A percentile compares a stretch with the other conserved stretches of the same genome.
These are phyloP conservation scores for Choloepus didactylus DNA, from an alignment of 2,797 vertebrate species.

Conservation along the genomic window DNA sequence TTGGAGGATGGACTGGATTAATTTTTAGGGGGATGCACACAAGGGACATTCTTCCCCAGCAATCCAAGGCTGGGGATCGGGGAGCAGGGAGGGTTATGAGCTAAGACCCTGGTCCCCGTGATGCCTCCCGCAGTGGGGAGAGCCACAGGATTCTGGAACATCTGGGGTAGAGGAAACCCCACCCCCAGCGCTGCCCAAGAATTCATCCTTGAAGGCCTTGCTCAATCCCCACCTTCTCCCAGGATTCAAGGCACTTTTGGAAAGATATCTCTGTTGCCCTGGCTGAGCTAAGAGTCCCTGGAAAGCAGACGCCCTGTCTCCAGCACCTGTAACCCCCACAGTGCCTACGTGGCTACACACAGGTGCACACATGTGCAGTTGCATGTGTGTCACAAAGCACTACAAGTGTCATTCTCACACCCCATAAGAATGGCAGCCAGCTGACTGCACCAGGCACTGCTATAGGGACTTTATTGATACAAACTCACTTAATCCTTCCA, in stretches of 20 bases:
- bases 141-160: not conserved
- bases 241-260: not conserved
- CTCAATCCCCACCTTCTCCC: conserved; percentile 57
- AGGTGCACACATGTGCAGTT: fast-evolving
- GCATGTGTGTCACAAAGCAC: not conserved
- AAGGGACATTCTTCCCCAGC: not conserved
- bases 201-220: conserved; percentile 60
- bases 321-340: not conserved
- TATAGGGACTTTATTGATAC: not conserved
- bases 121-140: not conserved
- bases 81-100: not conserved
- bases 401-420: fast-evolving
- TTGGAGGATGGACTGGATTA: not conserved
- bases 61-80: not conserved
- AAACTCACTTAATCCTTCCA: not conserved
- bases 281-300: not conserved
- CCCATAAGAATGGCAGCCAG: fast-evolving
- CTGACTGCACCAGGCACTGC: not conserved
- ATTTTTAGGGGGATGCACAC: not conserved
- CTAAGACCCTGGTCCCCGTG: fast-evolving
- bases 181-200: not conserved
- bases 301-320: not conserved
- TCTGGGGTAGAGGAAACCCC: not conserved
- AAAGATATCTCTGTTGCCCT: not conserved
- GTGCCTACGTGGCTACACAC: not conserved